Conservation (phyloP, 2,888 invertebrate genomes). For the Melipona bicolor region DNA sequence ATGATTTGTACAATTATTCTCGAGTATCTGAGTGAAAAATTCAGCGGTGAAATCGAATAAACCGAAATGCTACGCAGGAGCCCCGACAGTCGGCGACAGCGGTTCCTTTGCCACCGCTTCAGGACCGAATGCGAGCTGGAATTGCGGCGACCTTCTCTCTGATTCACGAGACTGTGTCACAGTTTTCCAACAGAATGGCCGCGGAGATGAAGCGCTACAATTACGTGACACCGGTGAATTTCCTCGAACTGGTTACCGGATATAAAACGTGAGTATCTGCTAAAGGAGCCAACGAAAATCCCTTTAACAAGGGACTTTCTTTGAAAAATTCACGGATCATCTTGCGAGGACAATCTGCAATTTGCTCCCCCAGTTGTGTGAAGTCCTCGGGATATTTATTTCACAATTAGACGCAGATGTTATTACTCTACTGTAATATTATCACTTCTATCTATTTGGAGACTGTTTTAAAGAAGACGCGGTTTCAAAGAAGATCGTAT, state of each 20-base stretch:
- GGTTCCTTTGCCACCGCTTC: slow-evolving; percentile 74
- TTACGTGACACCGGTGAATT: slow-evolving; percentile 96
- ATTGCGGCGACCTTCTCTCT: slow-evolving; percentile 91
- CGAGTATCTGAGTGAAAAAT: background rate
- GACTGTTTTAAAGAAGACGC: too few relatives aligned
- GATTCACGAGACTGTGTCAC: slow-evolving; percentile 93
- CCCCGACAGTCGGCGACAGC: slow-evolving; percentile 65
- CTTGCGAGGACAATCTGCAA: too few relatives aligned
- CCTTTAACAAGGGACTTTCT: background rate
- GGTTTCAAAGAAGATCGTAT: too few relatives aligned
- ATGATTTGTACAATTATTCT: background rate
- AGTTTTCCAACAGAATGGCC: slow-evolving; percentile 90
- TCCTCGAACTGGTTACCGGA: slow-evolving; percentile 92
- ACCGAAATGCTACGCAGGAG: slow-evolving; percentile 70
- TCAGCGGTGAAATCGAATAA: background rate
- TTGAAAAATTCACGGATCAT: background rate
- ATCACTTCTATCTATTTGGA: background rate
- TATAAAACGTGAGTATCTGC: slow-evolving; percentile 89
- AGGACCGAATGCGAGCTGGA: slow-evolving; percentile 87
- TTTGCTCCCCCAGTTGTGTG: background rate
- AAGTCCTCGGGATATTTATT: background rate
- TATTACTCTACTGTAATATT: too few relatives aligned
- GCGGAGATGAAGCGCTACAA: slow-evolving; percentile 91
- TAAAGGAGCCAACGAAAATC: background rate
- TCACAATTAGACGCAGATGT: background rate